These are phyloP conservation scores for Sphenopsis melanotis DNA, from an alignment of 2,797 vertebrate genomes.

Conservation along the genomic window DNA sequence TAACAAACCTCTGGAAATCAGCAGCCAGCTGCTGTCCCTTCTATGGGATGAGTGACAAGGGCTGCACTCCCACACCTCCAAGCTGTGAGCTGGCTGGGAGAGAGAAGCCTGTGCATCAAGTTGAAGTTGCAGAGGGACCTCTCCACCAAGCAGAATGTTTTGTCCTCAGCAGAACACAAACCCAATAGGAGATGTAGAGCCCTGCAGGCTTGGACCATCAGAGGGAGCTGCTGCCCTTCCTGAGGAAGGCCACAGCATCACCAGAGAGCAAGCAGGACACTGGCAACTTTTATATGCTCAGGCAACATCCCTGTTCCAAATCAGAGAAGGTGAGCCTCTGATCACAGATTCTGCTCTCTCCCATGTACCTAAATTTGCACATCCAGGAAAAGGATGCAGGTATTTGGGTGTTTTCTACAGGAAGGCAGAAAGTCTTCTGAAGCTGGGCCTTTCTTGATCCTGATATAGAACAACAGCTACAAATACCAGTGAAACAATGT, in stretches of 20 bases:
- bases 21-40: not conserved
- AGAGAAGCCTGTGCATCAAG: not conserved
- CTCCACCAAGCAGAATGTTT: not conserved
- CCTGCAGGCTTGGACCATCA: conserved; percentile 44
- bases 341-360: not conserved
- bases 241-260: not conserved
- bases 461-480: not conserved
- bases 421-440: not conserved
- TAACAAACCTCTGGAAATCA: not conserved
- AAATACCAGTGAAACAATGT: not conserved
- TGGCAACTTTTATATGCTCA: not conserved
- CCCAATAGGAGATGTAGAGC: not conserved
- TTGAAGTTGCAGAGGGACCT: not conserved
- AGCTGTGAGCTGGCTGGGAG: not conserved
- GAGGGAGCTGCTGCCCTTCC: conserved; percentile 68
- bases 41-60: not conserved
- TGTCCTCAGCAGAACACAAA: not conserved
- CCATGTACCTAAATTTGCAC: not conserved
- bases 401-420: not conserved
- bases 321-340: not conserved
- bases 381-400: not conserved
- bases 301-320: not conserved
- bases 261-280: not conserved
- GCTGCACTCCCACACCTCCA: not conserved
- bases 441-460: not conserved